Conservation (phyloP, 2,888 invertebrate species). For the Dorcus hopei region DNA sequence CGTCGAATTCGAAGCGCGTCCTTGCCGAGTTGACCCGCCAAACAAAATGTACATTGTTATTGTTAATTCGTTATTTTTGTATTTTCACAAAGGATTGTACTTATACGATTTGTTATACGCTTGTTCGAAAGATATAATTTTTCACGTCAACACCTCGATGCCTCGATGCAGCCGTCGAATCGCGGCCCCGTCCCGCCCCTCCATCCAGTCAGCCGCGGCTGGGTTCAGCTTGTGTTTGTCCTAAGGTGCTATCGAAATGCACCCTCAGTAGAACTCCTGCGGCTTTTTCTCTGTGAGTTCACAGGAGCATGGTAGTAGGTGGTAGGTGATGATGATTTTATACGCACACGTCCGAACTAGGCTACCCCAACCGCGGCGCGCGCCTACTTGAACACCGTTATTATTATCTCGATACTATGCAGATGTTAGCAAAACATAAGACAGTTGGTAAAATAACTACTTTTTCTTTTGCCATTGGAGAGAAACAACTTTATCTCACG, state of each 20-base stretch:
- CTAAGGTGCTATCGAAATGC: not conserved
- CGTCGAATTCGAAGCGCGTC: not conserved
- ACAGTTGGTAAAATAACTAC: not conserved
- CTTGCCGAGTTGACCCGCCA: not conserved
- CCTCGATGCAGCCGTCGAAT: slow-evolving; percentile 36
- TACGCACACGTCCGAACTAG: slow-evolving; percentile 46
- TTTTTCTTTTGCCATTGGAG: not conserved
- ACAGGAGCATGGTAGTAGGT: slow-evolving; percentile 46
- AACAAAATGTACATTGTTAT: slow-evolving; percentile 37
- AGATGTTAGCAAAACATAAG: not conserved
- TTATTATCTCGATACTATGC: slow-evolving; percentile 1
- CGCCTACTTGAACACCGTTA: slow-evolving; percentile 11
- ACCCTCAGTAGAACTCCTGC: not conserved
- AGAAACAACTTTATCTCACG: no score
- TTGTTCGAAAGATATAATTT: slow-evolving; percentile 43
- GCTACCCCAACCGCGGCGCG: slow-evolving; percentile 36
- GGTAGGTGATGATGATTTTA: slow-evolving; percentile 21
- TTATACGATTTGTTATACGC: slow-evolving; percentile 37
- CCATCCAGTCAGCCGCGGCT: slow-evolving; percentile 37
- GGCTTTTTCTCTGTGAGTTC: slow-evolving; percentile 31
- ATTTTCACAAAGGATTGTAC: slow-evolving; percentile 34
- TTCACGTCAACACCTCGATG: slow-evolving; percentile 47
- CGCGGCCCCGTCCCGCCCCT: slow-evolving; percentile 39
- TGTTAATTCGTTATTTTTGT: slow-evolving; percentile 49
- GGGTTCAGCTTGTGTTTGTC: slow-evolving; percentile 18